Conservation (phyloP, 2,888 invertebrate species). For the Oscheius sp. region DNA sequence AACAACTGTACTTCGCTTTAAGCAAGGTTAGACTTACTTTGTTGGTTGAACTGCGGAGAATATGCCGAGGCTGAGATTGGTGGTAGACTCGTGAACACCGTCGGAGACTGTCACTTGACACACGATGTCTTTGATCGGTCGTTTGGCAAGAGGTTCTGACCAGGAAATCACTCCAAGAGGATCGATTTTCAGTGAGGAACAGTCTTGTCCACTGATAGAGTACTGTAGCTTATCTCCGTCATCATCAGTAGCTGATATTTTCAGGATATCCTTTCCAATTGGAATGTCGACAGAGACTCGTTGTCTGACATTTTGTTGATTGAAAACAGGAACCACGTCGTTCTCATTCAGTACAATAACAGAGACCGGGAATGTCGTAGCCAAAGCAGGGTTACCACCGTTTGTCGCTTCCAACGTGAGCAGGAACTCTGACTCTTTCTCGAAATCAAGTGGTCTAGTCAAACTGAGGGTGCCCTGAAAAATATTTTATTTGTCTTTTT, state of each 20-base stretch:
- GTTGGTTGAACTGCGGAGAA: constrained; percentile 18
- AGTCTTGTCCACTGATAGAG: constrained; percentile 39
- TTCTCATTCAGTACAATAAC: constrained; percentile 38
- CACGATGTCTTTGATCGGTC: constrained; percentile 34
- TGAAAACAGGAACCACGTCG: constrained; percentile 34
- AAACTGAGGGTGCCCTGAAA: constrained; percentile 24
- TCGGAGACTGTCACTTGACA: constrained; percentile 46
- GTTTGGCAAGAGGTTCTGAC: constrained; percentile 3
- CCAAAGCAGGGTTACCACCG: constrained; percentile 31
- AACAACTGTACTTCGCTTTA: not conserved
- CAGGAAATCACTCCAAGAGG: constrained; percentile 42
- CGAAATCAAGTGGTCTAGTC: constrained; percentile 30
- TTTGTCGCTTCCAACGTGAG: constrained; percentile 46
- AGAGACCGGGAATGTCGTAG: constrained; percentile 33
- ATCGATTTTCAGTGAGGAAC: constrained; percentile 43
- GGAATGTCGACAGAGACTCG: constrained; percentile 42
- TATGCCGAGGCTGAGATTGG: constrained; percentile 35
- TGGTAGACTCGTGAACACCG: constrained; percentile 38
- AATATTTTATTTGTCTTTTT: not conserved
- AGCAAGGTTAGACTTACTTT: constrained; percentile 31
- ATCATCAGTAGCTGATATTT: constrained; percentile 45
- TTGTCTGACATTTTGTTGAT: constrained; percentile 12
- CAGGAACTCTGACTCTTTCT: constrained; percentile 3
- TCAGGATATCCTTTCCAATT: constrained; percentile 44
- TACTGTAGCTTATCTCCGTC: constrained; percentile 41